A percentile compares a stretch with the other conserved stretches of the same genome.
Evolutionary conservation across 2,888 invertebrate genomes (phyloP).

Genomic region (Spicauda simplicius): DNA sequence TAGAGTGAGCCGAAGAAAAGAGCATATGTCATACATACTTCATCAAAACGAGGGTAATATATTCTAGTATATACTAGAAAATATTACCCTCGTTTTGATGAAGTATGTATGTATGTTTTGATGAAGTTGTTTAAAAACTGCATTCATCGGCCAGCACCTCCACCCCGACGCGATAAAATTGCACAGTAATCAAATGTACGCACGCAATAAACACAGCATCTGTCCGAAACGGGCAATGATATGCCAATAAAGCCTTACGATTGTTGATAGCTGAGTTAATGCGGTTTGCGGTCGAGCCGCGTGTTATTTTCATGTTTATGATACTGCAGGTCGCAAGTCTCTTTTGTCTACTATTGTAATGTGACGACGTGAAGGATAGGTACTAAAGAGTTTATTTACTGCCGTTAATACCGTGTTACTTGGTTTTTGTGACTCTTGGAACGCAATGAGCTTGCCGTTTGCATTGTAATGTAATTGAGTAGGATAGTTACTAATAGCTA

Average conservation of each 20-base stretch:
- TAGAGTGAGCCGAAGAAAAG: no score
- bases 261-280: slow-evolving; percentile 18
- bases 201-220: slow-evolving; percentile 26
- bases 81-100: no score
- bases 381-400: slow-evolving; percentile 4
- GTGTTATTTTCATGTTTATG: slow-evolving; percentile 22
- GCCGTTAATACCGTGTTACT: background rate
- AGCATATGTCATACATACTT: no score
- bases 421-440: no score
- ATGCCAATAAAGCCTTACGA: slow-evolving; percentile 19
- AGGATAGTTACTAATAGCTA: no score
- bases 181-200: slow-evolving; percentile 18
- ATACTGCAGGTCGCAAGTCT: slow-evolving; percentile 3
- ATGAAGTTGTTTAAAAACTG: background rate
- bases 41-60: no score
- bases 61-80: no score
- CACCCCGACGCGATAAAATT: background rate
- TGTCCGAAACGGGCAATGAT: slow-evolving; percentile 27
- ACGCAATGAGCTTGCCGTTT: no score
- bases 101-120: no score
- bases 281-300: slow-evolving; percentile 25
- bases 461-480: no score
- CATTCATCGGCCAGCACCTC: background rate
- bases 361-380: background rate
- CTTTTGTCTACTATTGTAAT: slow-evolving; percentile 1